These are phyloP conservation scores for Phthorimaea operculella DNA, from an alignment of 1,140 invertebrate species.

Conservation along the genomic window DNA sequence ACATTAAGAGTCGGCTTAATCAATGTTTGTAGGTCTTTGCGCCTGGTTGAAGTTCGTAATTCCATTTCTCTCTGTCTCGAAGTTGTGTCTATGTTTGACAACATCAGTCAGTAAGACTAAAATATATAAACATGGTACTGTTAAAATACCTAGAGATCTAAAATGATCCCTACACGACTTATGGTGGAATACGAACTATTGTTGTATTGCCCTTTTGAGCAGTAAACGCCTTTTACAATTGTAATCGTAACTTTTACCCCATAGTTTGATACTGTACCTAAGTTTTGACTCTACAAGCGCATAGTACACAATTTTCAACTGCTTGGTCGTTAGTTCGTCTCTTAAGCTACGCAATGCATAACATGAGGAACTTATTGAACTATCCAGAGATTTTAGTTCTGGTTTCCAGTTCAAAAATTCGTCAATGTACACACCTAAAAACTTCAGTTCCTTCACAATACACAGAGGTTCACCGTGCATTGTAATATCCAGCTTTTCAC, in stretches of 20 bases:
- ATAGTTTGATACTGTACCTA: constrained; percentile 5
- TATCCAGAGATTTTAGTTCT: no score
- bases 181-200: constrained; percentile 2
- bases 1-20: not conserved
- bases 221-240: constrained; percentile 4
- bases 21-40: not conserved
- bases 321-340: no score
- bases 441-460: no score
- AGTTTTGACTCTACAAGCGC: not conserved
- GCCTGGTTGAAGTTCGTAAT: not conserved
- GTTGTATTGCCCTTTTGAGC: constrained; percentile 4
- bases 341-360: no score
- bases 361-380: not conserved
- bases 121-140: constrained; percentile 5
- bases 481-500: constrained; percentile 1
- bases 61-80: not conserved
- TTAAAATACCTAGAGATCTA: constrained; percentile 1
- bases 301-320: no score
- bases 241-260: constrained; percentile 6
- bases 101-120: not conserved
- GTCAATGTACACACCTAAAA: no score
- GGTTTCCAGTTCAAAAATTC: no score
- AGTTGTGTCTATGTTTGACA: not conserved
- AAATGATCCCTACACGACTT: constrained; percentile 6
- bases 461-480: no score